phyloP scores from a whole-genome alignment of 2,797 vertebrate species.

The Dallia pectoralis region DNA sequence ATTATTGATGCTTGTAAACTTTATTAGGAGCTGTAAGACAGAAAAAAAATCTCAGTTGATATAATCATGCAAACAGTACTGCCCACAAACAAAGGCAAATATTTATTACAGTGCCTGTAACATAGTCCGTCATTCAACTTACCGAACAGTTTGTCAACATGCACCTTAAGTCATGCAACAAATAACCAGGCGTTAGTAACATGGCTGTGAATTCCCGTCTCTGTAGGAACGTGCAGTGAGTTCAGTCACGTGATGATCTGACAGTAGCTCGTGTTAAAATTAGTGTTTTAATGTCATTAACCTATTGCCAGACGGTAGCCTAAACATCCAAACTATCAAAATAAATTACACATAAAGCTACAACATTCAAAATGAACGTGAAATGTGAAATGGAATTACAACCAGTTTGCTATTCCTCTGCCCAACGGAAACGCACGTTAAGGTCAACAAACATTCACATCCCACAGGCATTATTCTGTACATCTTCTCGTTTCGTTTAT shows the following conservation, averaged over 20 bases:
- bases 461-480: background rate
- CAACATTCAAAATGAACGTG: background rate
- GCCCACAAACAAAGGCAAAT: background rate
- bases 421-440: background rate
- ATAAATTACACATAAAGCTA: background rate
- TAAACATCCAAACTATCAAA: background rate
- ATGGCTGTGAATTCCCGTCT: background rate
- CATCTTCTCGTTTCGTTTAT: background rate
- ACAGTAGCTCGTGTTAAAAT: background rate
- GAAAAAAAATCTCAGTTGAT: background rate
- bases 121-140: background rate
- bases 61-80: conserved; percentile 3
- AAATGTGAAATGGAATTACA: too few species aligned
- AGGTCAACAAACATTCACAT: background rate
- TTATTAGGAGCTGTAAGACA: conserved; percentile 3
- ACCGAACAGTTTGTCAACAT: background rate
- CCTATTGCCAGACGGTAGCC: too few species aligned
- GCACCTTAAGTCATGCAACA: background rate
- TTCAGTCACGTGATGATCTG: background rate
- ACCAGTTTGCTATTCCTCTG: background rate
- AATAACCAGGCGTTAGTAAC: background rate
- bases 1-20: conserved; percentile 2
- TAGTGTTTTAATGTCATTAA: too few species aligned
- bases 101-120: background rate
- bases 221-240: background rate